Evolutionary conservation across 2,113 vertebrate genomes (phyloP).

Genomic region (Macquaria australasica): DNA sequence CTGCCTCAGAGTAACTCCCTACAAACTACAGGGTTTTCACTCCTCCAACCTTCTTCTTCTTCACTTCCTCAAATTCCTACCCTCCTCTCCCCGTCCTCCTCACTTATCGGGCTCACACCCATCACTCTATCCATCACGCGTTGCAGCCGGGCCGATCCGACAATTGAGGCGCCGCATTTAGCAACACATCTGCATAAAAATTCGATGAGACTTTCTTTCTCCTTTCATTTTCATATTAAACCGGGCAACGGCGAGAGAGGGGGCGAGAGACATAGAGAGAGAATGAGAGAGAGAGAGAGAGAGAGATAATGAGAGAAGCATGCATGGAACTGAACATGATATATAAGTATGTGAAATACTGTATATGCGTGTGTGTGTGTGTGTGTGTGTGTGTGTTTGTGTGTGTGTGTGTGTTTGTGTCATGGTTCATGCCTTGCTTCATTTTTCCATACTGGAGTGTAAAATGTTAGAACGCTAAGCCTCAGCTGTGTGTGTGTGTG

Average conservation of each 20-base stretch:
- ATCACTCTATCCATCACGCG: slow-evolving; percentile 14
- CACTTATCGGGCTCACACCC: background rate
- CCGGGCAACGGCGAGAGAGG: slow-evolving; percentile 16
- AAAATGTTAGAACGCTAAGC: slow-evolving; percentile 38
- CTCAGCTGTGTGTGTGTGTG: slow-evolving; percentile 22
- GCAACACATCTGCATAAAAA: slow-evolving; percentile 78
- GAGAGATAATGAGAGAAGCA: slow-evolving; percentile 8
- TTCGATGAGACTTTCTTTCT: slow-evolving; percentile 58
- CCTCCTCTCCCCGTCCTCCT: background rate
- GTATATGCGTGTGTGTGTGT: slow-evolving; percentile 11
- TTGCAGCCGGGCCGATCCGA: background rate
- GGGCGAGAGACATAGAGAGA: background rate
- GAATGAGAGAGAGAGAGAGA: background rate
- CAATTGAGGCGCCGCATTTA: slow-evolving; percentile 67
- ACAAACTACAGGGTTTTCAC: background rate
- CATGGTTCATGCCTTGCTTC: background rate
- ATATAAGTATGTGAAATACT: slow-evolving; percentile 44
- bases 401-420: slow-evolving; percentile 16
- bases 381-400: background rate
- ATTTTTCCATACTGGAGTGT: slow-evolving; percentile 61
- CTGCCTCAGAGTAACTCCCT: background rate
- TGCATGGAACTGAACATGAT: background rate
- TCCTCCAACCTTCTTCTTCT: background rate
- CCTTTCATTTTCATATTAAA: slow-evolving; percentile 68
- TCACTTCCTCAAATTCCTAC: background rate